phyloP scores from a whole-genome alignment of 2,113 vertebrate genomes.

The Embiotoca jacksoni region DNA sequence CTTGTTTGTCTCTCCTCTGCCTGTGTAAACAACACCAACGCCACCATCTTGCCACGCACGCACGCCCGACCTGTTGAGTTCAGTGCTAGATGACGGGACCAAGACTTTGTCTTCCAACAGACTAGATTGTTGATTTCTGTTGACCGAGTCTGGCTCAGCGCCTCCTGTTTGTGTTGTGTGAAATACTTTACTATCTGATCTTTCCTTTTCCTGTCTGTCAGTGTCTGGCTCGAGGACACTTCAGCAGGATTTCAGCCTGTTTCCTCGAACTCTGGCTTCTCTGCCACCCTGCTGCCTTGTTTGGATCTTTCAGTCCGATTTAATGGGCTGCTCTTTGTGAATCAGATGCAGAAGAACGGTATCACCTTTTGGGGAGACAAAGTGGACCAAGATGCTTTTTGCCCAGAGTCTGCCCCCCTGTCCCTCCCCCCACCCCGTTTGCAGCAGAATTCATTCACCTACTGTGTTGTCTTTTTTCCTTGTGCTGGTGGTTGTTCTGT shows the following conservation, averaged over 20 bases:
- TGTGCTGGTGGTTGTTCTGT: constrained; percentile 2
- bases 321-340: neutral
- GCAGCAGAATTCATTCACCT: neutral
- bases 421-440: neutral
- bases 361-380: neutral
- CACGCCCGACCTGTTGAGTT: constrained; percentile 25
- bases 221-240: neutral
- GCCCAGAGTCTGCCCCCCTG: neutral
- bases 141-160: constrained; percentile 9
- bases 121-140: constrained; percentile 8
- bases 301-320: constrained; percentile 11
- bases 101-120: constrained; percentile 63
- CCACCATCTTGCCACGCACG: constrained; percentile 27
- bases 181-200: neutral
- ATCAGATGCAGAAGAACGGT: neutral
- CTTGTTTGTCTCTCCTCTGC: constrained; percentile 18
- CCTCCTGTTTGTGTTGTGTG: constrained; percentile 5
- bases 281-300: constrained; percentile 38
- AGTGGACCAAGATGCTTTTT: constrained; percentile 18
- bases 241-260: neutral
- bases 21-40: constrained; percentile 26
- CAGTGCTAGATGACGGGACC: constrained; percentile 57
- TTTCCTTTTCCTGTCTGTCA: neutral
- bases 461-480: neutral
- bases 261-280: constrained; percentile 2